Conservation (phyloP, 2,113 vertebrate species). For the Indicator maculatus region DNA sequence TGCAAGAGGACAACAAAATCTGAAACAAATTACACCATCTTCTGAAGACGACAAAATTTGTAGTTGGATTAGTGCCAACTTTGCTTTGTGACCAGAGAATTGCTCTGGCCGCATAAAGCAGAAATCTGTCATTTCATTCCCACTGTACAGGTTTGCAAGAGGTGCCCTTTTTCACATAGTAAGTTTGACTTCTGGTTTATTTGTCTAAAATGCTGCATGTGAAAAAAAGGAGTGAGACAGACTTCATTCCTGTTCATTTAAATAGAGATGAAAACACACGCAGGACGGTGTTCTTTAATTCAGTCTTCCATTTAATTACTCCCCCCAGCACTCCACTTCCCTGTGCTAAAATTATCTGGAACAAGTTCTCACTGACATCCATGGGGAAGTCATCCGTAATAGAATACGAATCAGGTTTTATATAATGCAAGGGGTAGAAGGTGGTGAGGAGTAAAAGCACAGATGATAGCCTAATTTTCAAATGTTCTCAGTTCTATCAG, state of each 20-base stretch:
- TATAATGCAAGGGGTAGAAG: background rate
- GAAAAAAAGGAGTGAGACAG: background rate
- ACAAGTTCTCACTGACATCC: background rate
- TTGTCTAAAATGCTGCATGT: background rate
- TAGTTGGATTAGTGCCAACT: background rate
- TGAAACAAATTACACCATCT: background rate
- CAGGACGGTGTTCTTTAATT: slow-evolving; percentile 16
- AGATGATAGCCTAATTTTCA: background rate
- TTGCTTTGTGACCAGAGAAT: background rate
- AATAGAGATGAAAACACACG: background rate
- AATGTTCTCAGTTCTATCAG: background rate
- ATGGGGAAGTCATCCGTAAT: background rate
- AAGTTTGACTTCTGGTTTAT: background rate
- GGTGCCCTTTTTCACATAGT: background rate
- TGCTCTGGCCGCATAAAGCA: background rate
- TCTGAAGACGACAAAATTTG: background rate
- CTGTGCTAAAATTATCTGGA: background rate
- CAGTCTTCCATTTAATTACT: slow-evolving; percentile 20
- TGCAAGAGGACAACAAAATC: background rate
- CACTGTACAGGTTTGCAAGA: background rate
- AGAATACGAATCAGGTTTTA: background rate
- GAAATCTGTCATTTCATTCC: background rate
- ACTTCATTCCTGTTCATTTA: background rate
- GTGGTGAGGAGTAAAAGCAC: background rate
- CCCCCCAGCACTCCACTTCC: background rate